A percentile compares a stretch with the other conserved stretches of the same genome.
Conservation (phyloP, 2,888 invertebrate genomes). For the Therioaphis trifolii region DNA sequence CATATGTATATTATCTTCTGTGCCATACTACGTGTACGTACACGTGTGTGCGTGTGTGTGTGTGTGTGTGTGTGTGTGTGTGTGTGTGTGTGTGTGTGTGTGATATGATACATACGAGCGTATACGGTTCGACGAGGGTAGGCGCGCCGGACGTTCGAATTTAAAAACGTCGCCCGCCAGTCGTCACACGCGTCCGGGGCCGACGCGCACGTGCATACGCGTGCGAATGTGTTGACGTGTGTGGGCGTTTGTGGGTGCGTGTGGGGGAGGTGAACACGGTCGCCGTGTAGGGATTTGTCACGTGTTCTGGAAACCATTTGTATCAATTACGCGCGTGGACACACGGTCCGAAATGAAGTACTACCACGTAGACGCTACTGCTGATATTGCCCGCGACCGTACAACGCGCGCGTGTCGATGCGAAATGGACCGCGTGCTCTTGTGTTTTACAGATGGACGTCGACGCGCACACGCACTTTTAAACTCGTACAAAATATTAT, state of each 20-base stretch:
- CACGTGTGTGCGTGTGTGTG: no score
- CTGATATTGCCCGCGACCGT: neutral
- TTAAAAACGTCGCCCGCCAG: neutral
- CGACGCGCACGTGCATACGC: neutral
- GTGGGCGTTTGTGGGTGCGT: neutral
- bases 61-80: no score
- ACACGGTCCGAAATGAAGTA: constrained; percentile 29
- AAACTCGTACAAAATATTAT: no score
- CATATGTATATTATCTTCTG: no score
- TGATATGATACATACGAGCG: no score
- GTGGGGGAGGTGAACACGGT: neutral
- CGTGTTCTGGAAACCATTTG: constrained; percentile 53
- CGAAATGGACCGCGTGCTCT: no score
- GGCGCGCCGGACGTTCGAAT: constrained; percentile 4
- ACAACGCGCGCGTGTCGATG: no score
- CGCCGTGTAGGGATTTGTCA: constrained; percentile 36
- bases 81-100: no score
- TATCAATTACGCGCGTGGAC: constrained; percentile 49
- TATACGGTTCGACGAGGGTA: no score
- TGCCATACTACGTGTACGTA: neutral
- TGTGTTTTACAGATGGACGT: no score
- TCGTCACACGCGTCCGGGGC: neutral
- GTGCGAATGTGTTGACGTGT: neutral
- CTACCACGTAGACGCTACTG: neutral
- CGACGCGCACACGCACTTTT: no score